Evolutionary conservation across 1,140 invertebrate genomes (phyloP), one percentile per base, ranked within the genome.

Genomic region (Metopolophium dirhodum): DNA sequence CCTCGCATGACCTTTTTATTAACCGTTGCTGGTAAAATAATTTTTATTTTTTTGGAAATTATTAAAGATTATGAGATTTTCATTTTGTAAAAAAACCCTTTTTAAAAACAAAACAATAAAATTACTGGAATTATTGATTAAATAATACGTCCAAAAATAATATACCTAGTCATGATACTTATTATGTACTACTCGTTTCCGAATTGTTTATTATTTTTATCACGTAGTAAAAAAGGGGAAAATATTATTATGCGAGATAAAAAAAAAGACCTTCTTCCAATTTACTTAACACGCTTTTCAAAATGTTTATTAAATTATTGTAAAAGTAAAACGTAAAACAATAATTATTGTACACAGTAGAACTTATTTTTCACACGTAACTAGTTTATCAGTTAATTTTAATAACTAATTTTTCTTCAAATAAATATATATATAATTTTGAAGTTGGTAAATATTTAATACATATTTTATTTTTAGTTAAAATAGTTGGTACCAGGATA

Each of bases 201-300:
- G 23, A 86, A 47, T 86, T 45, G 9, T 86, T 86, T 45, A 86
- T 45, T 86, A 86, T 86, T 23, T 86, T 86, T 45, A 86, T 86
- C 83, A 86, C 83, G 83, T 86, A 86, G 83, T 86, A 45, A 86
- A 86, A 45, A 86, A 86, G 7, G 2, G 11, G 23, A 86, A 86
- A 86, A 86, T 86, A 86, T 26, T 86, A 86, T 86, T 86, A 86
- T 3, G 83, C 9, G 41, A 47, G 37, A 86, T 41, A 45, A 45
- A 86, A 86, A 54, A 83, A 83, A 7, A 22, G 68, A 82, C 68
- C 30, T n/a, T 23, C 77, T 83, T 83, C 82, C 37, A 83, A 83
- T 83, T 83, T 83, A 41, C 82, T 37, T 37, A 83, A 83, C 35
- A 37, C 82, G 35, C 37, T 83, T 83, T 83, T 20, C 35, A 37